Evolutionary conservation across 2,888 invertebrate species (phyloP).

Genomic region (Noctua janthina): DNA sequence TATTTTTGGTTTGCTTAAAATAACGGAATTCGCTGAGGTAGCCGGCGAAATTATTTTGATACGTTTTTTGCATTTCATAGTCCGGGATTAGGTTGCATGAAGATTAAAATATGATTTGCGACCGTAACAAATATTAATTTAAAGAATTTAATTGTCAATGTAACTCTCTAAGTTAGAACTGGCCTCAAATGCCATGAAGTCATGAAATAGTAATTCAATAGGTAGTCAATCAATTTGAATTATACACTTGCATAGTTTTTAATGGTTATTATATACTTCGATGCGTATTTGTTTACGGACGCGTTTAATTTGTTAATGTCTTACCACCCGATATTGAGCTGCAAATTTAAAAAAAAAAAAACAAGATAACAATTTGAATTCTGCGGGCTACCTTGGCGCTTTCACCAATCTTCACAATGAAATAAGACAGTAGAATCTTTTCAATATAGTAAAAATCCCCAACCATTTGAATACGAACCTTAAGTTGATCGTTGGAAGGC

Average conservation of each 20-base stretch:
- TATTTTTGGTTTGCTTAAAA: background rate
- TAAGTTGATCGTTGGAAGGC: slow-evolving; percentile 78
- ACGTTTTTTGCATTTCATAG: background rate
- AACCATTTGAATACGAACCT: slow-evolving; percentile 69
- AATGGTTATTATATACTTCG: background rate
- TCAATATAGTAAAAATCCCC: background rate
- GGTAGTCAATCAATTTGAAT: background rate
- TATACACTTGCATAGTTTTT: background rate
- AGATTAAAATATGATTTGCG: background rate
- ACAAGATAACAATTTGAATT: background rate
- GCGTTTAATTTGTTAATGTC: background rate
- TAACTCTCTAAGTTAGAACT: background rate
- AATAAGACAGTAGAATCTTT: background rate
- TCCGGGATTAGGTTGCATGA: background rate
- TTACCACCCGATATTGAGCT: background rate
- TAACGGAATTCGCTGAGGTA: background rate
- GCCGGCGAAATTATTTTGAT: background rate
- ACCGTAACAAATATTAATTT: background rate
- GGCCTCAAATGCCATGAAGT: background rate
- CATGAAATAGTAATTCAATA: background rate
- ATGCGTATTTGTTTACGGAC: background rate
- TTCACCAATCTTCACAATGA: background rate
- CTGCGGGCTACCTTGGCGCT: background rate
- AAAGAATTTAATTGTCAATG: background rate
- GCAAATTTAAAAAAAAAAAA: background rate